Conservation (phyloP, 2,113 vertebrate species). For the Galeopterus variegatus region DNA sequence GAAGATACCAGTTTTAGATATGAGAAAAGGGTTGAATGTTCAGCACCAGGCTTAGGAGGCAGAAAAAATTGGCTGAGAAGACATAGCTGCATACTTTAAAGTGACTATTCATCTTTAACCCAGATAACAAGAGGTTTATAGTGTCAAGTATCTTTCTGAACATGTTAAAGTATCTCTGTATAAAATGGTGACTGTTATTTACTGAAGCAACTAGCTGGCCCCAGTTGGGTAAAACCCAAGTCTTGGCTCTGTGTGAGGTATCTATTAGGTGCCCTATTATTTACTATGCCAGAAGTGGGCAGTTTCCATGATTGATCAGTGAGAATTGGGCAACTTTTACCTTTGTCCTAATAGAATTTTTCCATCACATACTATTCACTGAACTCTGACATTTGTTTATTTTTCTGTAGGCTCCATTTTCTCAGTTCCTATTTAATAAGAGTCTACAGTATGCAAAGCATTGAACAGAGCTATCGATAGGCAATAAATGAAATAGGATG, state of each 20-base stretch:
- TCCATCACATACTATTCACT: neutral
- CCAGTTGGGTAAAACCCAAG: constrained; percentile 66
- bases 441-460: neutral
- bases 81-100: constrained; percentile 25
- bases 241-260: constrained; percentile 59
- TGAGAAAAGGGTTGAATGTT: neutral
- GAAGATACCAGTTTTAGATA: neutral
- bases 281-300: constrained; percentile 29
- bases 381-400: constrained; percentile 14
- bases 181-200: constrained; percentile 67
- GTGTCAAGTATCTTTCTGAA: constrained; percentile 14
- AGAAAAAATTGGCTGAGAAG: neutral
- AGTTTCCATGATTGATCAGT: constrained; percentile 32
- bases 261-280: constrained; percentile 61
- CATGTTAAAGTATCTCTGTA: constrained; percentile 20
- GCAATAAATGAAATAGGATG: neutral
- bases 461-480: neutral
- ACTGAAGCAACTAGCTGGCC: constrained; percentile 62
- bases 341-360: constrained; percentile 45
- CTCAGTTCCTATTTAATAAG: neutral
- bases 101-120: neutral
- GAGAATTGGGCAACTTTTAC: neutral
- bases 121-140: constrained; percentile 46
- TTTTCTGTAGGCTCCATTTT: neutral
- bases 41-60: neutral